A percentile compares a stretch with the other conserved stretches of the same genome.
Conservation (phyloP, 2,888 invertebrate species). For the Cryptocephalus moraei region DNA sequence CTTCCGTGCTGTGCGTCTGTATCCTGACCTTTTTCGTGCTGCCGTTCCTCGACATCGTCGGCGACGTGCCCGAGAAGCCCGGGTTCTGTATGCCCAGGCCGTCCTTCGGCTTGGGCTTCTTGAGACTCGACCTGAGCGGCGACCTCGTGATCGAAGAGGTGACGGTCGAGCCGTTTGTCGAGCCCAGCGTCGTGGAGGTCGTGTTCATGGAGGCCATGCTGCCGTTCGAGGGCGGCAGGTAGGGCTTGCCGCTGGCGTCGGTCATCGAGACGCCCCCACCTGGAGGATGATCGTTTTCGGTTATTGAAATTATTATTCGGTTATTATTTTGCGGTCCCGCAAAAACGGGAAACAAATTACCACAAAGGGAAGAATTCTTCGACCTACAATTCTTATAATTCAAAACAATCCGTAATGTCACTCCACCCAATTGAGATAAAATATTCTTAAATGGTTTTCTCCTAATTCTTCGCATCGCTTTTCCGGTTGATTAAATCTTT, state of each 20-base stretch:
- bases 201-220: conserved; percentile 67
- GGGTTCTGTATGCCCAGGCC: conserved; percentile 80
- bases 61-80: conserved; percentile 73
- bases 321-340: too few species aligned
- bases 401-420: too few species aligned
- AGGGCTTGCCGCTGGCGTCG: conserved; percentile 77
- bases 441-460: too few species aligned
- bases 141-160: conserved; percentile 43
- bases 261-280: conserved; percentile 63
- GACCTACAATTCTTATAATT: too few species aligned
- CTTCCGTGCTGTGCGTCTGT: conserved; percentile 86
- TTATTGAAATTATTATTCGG: too few species aligned
- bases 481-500: too few species aligned
- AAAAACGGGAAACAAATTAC: too few species aligned
- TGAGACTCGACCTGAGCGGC: conserved; percentile 70
- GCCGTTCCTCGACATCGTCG: conserved; percentile 71
- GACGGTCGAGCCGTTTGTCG: conserved; percentile 42
- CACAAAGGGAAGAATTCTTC: too few species aligned
- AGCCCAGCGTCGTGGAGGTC: conserved; percentile 55
- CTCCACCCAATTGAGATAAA: too few species aligned
- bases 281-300: conserved; percentile 5
- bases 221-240: conserved; percentile 43
- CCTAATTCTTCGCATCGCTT: too few species aligned
- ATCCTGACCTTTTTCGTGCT: conserved; percentile 87
- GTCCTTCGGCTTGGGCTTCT: conserved; percentile 51